Percentiles rank a stretch among this genome's conserved stretches.
These are phyloP conservation scores for Coendou prehensilis DNA, from an alignment of 2,797 vertebrate species.

Conservation along the genomic window DNA sequence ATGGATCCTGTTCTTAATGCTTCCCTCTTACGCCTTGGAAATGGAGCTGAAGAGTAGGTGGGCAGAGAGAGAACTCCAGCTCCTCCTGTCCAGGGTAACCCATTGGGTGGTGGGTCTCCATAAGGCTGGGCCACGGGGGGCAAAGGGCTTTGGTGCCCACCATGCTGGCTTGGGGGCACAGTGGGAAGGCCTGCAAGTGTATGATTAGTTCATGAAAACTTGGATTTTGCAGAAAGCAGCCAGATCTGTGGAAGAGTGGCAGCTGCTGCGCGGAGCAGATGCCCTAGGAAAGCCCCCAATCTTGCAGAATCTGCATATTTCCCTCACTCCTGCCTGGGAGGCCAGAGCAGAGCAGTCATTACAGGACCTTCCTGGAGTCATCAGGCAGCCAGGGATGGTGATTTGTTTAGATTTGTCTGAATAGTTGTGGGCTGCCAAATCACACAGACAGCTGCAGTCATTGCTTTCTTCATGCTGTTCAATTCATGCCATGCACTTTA, in stretches of 20 bases:
- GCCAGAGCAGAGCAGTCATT: slow-evolving; percentile 57
- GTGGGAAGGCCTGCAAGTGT: slow-evolving; percentile 67
- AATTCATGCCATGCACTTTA: slow-evolving; percentile 63
- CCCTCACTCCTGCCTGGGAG: slow-evolving; percentile 65
- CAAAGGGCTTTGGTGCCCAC: background rate
- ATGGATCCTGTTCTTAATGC: background rate
- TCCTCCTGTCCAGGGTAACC: background rate
- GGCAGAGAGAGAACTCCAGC: background rate
- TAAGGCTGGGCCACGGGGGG: background rate
- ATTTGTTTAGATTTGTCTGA: slow-evolving; percentile 81
- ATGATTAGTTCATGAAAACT: slow-evolving; percentile 79
- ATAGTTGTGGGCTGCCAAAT: slow-evolving; percentile 78
- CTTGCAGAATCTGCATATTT: slow-evolving; percentile 78
- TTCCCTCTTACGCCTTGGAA: background rate
- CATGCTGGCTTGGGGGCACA: slow-evolving; percentile 21
- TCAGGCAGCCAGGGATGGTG: background rate
- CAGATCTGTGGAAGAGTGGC: slow-evolving; percentile 71
- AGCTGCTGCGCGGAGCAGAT: slow-evolving; percentile 76
- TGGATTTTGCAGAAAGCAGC: slow-evolving; percentile 80
- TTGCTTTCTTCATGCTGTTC: slow-evolving; percentile 68
- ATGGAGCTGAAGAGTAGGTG: background rate
- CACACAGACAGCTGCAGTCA: slow-evolving; percentile 78
- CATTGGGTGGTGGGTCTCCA: slow-evolving; percentile 34
- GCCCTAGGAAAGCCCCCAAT: slow-evolving; percentile 72
- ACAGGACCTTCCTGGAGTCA: slow-evolving; percentile 58